These are phyloP conservation scores for Haliclona indistincta DNA, from an alignment of 37 sponge, comb jelly and placozoan species.

Conservation along the genomic window DNA sequence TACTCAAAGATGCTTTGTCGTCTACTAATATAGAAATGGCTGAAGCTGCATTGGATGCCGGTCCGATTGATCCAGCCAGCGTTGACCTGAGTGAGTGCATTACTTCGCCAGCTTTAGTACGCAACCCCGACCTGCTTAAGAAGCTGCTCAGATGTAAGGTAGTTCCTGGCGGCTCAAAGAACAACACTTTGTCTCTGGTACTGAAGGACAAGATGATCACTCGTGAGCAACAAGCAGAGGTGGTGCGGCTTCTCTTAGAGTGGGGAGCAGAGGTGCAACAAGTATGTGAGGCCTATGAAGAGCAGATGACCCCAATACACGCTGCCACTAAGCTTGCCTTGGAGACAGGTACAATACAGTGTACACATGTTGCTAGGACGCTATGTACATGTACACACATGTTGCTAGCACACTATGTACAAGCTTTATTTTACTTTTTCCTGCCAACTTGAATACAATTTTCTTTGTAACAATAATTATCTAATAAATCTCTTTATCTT, in stretches of 20 bases:
- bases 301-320: slow-evolving; percentile 44
- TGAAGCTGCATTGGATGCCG: neutral
- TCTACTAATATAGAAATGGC: neutral
- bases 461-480: too few relatives aligned
- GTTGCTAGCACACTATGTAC: slow-evolving; percentile 9
- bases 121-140: neutral
- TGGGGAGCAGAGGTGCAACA: slow-evolving; percentile 20
- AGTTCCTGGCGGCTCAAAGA: too few relatives aligned
- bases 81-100: neutral
- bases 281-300: slow-evolving; percentile 12
- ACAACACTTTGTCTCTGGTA: too few relatives aligned
- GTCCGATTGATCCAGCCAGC: neutral
- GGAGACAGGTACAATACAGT: slow-evolving; percentile 39
- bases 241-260: slow-evolving; percentile 8
- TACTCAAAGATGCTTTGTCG: too few relatives aligned
- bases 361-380: slow-evolving; percentile 8
- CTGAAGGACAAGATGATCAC: too few relatives aligned
- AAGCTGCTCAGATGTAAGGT: slow-evolving; percentile 5
- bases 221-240: slow-evolving; percentile 6
- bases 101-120: neutral
- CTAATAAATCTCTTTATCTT: too few relatives aligned
- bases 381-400: slow-evolving; percentile 21
- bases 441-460: too few relatives aligned
- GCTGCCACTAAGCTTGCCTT: slow-evolving; percentile 53
- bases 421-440: too few relatives aligned